Evolutionary conservation across 2,888 invertebrate species (phyloP).

Genomic region (Autographa pulchrina): DNA sequence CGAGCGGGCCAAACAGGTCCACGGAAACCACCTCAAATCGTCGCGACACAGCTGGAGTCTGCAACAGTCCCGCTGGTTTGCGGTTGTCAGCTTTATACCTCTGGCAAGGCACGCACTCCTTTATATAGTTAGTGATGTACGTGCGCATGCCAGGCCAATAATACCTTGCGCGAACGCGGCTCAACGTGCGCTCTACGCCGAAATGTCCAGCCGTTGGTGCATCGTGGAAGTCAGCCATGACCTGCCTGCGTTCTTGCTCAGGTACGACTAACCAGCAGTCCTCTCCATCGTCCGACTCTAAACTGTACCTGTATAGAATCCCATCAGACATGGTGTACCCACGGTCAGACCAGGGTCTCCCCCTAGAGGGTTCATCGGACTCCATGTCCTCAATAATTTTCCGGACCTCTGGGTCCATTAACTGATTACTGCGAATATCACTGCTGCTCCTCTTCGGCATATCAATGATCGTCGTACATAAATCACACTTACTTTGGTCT

Average conservation of each 20-base stretch:
- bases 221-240: conserved; percentile 9
- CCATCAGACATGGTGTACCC: conserved; percentile 10
- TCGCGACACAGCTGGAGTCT: not conserved
- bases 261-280: conserved; percentile 9
- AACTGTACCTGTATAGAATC: not conserved
- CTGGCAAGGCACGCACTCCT: conserved; percentile 10
- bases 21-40: conserved; percentile 8
- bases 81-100: conserved; percentile 13
- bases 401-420: conserved; percentile 4
- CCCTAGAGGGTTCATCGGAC: conserved; percentile 18
- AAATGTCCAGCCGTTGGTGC: conserved; percentile 18
- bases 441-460: not conserved
- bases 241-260: not conserved
- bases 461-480: not conserved
- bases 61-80: conserved; percentile 14
- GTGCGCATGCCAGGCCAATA: conserved; percentile 16
- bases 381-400: conserved; percentile 15
- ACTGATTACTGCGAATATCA: not conserved
- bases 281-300: too few species aligned
- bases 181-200: conserved; percentile 6
- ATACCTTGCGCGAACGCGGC: not conserved
- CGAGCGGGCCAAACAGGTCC: too few species aligned
- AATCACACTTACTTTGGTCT: not conserved
- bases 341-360: conserved; percentile 13
- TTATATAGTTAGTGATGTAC: not conserved